A percentile compares a stretch with the other conserved stretches of the same genome.
These are phyloP conservation scores for Cheilosia urbana DNA, from an alignment of 2,888 invertebrate species.

Conservation along the genomic window DNA sequence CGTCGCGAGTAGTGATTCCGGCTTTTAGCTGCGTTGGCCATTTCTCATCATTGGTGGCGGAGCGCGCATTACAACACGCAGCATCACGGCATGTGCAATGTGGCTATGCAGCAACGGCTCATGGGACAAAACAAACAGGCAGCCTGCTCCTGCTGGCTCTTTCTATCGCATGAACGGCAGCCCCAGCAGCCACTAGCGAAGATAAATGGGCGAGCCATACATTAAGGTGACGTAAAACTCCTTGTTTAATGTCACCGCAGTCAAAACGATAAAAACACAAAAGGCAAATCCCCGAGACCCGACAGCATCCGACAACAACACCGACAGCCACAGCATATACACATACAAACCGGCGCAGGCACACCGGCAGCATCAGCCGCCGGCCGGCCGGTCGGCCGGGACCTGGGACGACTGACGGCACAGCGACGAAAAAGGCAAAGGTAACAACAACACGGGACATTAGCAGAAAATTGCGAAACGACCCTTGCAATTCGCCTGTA, in stretches of 20 bases:
- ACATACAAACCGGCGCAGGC: conserved; percentile 22
- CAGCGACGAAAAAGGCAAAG: conserved; percentile 54
- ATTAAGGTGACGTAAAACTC: conserved; percentile 76
- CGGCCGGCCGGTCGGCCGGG: neutral
- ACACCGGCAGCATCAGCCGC: conserved; percentile 52
- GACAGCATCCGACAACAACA: conserved; percentile 76
- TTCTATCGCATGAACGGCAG: conserved; percentile 61
- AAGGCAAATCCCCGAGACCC: conserved; percentile 74
- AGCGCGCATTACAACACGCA: conserved; percentile 68
- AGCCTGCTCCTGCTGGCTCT: conserved; percentile 65
- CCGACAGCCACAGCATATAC: conserved; percentile 47
- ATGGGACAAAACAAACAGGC: conserved; percentile 60
- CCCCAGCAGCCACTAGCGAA: conserved; percentile 63
- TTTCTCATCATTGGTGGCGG: conserved; percentile 75
- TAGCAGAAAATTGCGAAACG: conserved; percentile 75
- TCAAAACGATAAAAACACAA: conserved; percentile 75
- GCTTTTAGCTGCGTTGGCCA: conserved; percentile 68
- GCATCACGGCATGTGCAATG: conserved; percentile 34
- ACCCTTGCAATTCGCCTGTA: conserved; percentile 72
- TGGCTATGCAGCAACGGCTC: conserved; percentile 5
- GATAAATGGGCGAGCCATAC: conserved; percentile 75
- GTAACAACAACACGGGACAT: conserved; percentile 65
- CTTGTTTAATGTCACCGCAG: conserved; percentile 76
- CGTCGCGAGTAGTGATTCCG: conserved; percentile 34
- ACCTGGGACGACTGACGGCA: conserved; percentile 22